phyloP scores from a whole-genome alignment of 2,797 vertebrate species.

The Poecilia velifera region DNA sequence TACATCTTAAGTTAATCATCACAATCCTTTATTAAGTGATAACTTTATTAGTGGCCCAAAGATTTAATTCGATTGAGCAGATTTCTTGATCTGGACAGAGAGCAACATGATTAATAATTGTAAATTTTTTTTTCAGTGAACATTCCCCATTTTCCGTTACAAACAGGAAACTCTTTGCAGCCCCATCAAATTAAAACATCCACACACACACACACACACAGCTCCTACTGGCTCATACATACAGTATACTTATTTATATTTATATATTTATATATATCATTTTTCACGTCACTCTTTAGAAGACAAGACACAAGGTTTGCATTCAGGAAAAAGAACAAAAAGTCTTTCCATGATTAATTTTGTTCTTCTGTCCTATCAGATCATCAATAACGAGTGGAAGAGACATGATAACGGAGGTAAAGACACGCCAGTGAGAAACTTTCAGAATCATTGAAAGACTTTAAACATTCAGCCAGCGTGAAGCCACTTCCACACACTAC shows the following conservation, averaged over 20 bases:
- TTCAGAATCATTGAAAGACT: slow-evolving; percentile 55
- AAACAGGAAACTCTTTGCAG: slow-evolving; percentile 40
- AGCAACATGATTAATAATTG: slow-evolving; percentile 16
- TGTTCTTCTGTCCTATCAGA: slow-evolving; percentile 42
- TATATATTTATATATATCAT: slow-evolving; percentile 20
- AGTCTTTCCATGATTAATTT: slow-evolving; percentile 50
- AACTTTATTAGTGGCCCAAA: slow-evolving; percentile 8
- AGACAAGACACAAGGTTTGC: slow-evolving; percentile 50
- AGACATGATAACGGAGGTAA: slow-evolving; percentile 38
- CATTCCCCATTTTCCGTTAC: slow-evolving; percentile 22
- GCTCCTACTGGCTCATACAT: slow-evolving; percentile 53
- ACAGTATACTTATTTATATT: slow-evolving; percentile 15
- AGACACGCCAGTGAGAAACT: slow-evolving; percentile 40
- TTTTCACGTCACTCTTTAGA: slow-evolving; percentile 47
- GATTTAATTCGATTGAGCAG: slow-evolving; percentile 1
- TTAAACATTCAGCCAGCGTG: slow-evolving; percentile 62
- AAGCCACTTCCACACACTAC: slow-evolving; percentile 62
- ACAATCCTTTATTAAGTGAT: slow-evolving; percentile 3
- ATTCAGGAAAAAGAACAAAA: slow-evolving; percentile 22
- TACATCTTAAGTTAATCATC: slow-evolving; percentile 11
- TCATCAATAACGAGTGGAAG: slow-evolving; percentile 52
- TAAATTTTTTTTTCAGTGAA: slow-evolving; percentile 36
- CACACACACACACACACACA: slow-evolving; percentile 18
- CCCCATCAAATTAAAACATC: slow-evolving; percentile 54
- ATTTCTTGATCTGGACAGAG: slow-evolving; percentile 11